Evolutionary conservation across 2,113 vertebrate genomes (phyloP).

Genomic region (Halichoeres trimaculatus): DNA sequence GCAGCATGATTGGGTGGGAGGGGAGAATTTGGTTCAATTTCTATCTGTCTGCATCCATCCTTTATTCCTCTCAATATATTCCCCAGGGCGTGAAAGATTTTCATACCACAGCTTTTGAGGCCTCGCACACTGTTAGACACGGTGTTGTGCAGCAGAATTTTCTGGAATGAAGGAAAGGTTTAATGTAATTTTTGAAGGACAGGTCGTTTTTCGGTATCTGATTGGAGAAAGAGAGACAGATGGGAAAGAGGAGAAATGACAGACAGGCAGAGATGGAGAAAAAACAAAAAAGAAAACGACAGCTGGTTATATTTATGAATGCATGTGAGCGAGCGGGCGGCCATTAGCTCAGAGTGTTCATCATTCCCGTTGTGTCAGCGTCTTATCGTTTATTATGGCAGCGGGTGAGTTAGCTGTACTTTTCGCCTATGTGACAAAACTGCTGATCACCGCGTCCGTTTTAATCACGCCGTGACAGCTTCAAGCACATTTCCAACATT

Average conservation of each 20-base stretch:
- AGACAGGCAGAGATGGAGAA: not conserved
- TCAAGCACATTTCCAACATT: slow-evolving; percentile 58
- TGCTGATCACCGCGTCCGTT: slow-evolving; percentile 65
- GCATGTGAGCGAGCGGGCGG: slow-evolving; percentile 1
- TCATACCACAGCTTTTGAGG: slow-evolving; percentile 53
- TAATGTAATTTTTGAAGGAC: slow-evolving; percentile 31
- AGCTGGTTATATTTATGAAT: slow-evolving; percentile 41
- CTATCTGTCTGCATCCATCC: slow-evolving; percentile 56
- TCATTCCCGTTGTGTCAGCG: slow-evolving; percentile 64
- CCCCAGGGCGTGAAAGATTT: slow-evolving; percentile 58
- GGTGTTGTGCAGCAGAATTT: slow-evolving; percentile 32
- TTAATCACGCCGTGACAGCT: slow-evolving; percentile 56
- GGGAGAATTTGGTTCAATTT: slow-evolving; percentile 66
- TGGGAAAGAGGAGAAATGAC: slow-evolving; percentile 1
- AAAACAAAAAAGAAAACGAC: not conserved
- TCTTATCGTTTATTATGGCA: slow-evolving; percentile 69
- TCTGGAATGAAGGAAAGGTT: slow-evolving; percentile 24
- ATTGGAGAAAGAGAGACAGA: slow-evolving; percentile 7
- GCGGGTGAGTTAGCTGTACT: slow-evolving; percentile 64
- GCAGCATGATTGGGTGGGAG: slow-evolving; percentile 63
- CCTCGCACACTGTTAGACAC: slow-evolving; percentile 28
- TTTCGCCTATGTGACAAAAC: slow-evolving; percentile 68
- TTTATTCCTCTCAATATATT: slow-evolving; percentile 53
- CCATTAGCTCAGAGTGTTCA: slow-evolving; percentile 42
- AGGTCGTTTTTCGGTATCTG: slow-evolving; percentile 15